Percentiles rank a stretch among this genome's conserved stretches.
phyloP scores from a whole-genome alignment of 2,888 invertebrate genomes.

The Cephonodes hylas region DNA sequence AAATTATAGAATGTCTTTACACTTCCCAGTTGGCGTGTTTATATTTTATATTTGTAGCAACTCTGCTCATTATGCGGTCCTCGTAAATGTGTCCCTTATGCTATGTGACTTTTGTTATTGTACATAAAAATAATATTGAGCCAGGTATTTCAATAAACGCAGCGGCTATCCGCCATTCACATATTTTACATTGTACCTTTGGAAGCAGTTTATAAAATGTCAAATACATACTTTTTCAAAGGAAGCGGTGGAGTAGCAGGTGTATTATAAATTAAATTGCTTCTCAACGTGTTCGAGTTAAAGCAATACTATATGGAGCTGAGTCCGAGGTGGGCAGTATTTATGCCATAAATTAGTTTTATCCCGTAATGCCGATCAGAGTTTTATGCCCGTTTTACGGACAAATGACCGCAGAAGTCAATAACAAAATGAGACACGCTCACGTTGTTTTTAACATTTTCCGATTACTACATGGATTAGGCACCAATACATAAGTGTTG shows the following conservation, averaged over 20 bases:
- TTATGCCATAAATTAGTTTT: slow-evolving; percentile 26
- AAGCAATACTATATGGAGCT: slow-evolving; percentile 9
- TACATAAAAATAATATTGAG: too few relatives aligned
- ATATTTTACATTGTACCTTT: not conserved
- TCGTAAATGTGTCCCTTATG: too few relatives aligned
- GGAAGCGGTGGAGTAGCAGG: not conserved
- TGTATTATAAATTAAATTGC: slow-evolving; percentile 9
- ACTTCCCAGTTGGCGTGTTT: too few relatives aligned
- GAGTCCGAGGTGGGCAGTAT: slow-evolving; percentile 17
- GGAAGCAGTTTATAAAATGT: not conserved
- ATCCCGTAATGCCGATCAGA: slow-evolving; percentile 26
- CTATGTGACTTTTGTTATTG: too few relatives aligned
- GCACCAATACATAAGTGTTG: slow-evolving; percentile 28
- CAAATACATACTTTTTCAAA: not conserved
- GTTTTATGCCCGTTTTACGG: slow-evolving; percentile 29
- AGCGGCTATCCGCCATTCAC: not conserved
- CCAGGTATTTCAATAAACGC: too few relatives aligned
- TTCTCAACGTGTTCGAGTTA: not conserved
- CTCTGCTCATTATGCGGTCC: too few relatives aligned
- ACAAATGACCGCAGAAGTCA: slow-evolving; percentile 22
- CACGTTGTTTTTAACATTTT: not conserved
- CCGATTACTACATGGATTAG: slow-evolving; percentile 15
- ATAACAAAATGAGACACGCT: slow-evolving; percentile 3
- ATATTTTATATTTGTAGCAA: too few relatives aligned
- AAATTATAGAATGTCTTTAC: too few relatives aligned